Evolutionary conservation across 2,113 vertebrate species (phyloP).

Genomic region (Donacobius atricapilla): DNA sequence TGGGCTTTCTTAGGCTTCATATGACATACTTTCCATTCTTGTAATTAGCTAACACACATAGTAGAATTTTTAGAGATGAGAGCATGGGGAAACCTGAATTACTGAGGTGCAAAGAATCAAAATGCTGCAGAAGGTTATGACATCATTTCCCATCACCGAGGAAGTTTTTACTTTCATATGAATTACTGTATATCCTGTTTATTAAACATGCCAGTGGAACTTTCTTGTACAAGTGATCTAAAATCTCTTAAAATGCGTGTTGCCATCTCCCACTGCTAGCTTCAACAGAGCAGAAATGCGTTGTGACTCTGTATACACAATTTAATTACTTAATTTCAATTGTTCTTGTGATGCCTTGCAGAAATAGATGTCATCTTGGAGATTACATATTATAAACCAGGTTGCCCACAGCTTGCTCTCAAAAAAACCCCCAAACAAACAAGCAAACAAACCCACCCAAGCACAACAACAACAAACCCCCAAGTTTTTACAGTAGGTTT

Average conservation of each 20-base stretch:
- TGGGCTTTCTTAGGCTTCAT: not conserved
- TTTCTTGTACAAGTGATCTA: not conserved
- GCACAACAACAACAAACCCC: not conserved
- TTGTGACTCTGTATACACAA: not conserved
- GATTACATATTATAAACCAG: not conserved
- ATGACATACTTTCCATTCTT: not conserved
- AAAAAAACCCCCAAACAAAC: not conserved
- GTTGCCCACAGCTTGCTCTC: not conserved
- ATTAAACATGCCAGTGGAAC: not conserved
- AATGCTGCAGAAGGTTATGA: not conserved
- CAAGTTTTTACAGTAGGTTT: not conserved
- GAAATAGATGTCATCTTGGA: not conserved
- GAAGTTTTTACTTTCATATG: not conserved
- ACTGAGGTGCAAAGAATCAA: not conserved
- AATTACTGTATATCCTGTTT: not conserved
- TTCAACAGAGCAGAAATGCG: not conserved
- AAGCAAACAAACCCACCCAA: not conserved
- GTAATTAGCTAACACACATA: not conserved
- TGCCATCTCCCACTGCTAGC: not conserved
- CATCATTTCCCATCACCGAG: not conserved
- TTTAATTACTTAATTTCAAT: not conserved
- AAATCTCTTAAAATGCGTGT: fast-evolving
- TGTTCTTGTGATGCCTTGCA: not conserved
- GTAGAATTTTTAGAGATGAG: not conserved
- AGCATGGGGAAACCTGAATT: not conserved